Conservation (phyloP, 1,140 invertebrate species). For the Battus philenor region DNA sequence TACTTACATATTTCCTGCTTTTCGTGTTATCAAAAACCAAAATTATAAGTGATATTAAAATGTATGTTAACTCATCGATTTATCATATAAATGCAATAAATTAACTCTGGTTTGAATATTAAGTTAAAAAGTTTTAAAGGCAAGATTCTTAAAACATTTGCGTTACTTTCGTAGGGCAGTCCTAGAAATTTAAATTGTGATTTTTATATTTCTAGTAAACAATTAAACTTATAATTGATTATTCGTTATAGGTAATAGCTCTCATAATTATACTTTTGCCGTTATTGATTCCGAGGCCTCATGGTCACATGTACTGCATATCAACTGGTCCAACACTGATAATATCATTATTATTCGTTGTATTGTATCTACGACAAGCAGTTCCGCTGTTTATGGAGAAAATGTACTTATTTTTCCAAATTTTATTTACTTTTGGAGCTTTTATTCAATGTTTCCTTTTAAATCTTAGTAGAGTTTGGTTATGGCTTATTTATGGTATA, state of each 20-base stretch:
- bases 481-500: slow-evolving; percentile 62
- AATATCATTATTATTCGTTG: slow-evolving; percentile 60
- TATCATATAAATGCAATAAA: too few species aligned
- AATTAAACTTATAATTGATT: too few species aligned
- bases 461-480: slow-evolving; percentile 57
- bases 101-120: too few species aligned
- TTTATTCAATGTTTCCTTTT: slow-evolving; percentile 66
- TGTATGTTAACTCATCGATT: too few species aligned
- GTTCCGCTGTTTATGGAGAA: slow-evolving; percentile 69
- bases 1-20: too few species aligned
- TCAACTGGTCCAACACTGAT: slow-evolving; percentile 59
- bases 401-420: slow-evolving; percentile 71
- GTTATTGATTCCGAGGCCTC: slow-evolving; percentile 40
- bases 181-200: too few species aligned
- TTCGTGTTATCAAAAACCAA: too few species aligned
- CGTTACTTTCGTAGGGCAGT: too few species aligned
- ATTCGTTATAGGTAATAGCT: slow-evolving; percentile 56
- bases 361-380: slow-evolving; percentile 60
- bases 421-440: slow-evolving; percentile 66
- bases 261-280: slow-evolving; percentile 49
- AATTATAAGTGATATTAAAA: too few species aligned
- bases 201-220: too few species aligned
- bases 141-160: too few species aligned
- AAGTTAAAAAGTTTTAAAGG: too few species aligned
- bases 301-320: slow-evolving; percentile 68